Percentiles rank a stretch among this genome's conserved stretches.
phyloP scores from a whole-genome alignment of 2,113 vertebrate species.

The Azemiops feae region DNA sequence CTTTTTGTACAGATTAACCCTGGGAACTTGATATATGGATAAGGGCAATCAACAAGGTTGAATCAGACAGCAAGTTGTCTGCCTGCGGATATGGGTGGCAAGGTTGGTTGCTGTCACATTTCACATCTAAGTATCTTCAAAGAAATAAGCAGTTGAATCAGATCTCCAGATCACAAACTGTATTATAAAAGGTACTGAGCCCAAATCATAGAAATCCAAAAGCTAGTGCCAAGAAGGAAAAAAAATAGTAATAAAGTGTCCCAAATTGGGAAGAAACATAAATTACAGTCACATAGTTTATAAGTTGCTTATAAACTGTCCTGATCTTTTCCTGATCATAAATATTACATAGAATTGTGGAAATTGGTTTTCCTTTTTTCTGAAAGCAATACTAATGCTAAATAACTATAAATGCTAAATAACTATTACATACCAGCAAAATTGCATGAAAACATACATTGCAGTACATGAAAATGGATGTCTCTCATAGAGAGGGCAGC shows the following conservation, averaged over 20 bases:
- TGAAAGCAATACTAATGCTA: not conserved
- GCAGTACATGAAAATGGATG: not conserved
- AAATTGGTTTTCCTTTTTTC: not conserved
- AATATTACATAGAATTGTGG: not conserved
- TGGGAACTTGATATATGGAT: not conserved
- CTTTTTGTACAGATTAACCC: slow-evolving; percentile 34
- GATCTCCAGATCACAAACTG: slow-evolving; percentile 22
- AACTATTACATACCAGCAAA: not conserved
- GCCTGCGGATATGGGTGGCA: slow-evolving; percentile 23
- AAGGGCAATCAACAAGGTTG: slow-evolving; percentile 24
- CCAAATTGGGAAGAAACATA: not conserved
- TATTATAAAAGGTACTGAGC: not conserved
- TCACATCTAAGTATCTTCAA: slow-evolving; percentile 28
- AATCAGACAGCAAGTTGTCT: slow-evolving; percentile 38
- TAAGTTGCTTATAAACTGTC: not conserved
- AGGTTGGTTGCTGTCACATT: slow-evolving; percentile 25
- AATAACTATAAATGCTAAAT: not conserved
- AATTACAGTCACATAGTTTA: not conserved
- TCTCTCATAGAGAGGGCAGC: not conserved
- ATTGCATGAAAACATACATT: not conserved
- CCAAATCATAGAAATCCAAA: not conserved
- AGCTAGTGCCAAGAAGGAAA: not conserved
- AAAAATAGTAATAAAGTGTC: not conserved
- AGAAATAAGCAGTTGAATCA: slow-evolving; percentile 36
- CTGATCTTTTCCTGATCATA: not conserved